Evolutionary conservation across 2,113 vertebrate species (phyloP).

Genomic region (Calyptomena viridis): DNA sequence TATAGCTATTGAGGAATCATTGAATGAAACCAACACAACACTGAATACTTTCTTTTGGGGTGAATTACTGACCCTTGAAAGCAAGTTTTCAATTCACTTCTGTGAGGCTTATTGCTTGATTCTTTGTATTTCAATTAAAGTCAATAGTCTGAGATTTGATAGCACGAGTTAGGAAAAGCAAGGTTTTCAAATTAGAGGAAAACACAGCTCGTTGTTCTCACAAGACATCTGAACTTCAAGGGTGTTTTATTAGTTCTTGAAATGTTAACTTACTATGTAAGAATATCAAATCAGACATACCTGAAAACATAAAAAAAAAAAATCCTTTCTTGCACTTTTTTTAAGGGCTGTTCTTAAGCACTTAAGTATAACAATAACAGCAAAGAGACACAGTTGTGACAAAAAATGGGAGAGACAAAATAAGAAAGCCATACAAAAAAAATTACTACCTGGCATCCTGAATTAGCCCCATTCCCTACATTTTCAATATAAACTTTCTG

Average conservation of each 20-base stretch:
- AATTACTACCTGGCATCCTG: not conserved
- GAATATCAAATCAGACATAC: not conserved
- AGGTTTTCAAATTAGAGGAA: not conserved
- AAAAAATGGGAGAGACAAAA: not conserved
- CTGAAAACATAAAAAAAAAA: not conserved
- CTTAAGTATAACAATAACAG: not conserved
- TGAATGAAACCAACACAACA: not conserved
- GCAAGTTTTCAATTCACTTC: not conserved
- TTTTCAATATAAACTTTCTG: not conserved
- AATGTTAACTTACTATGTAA: not conserved
- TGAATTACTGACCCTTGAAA: not conserved
- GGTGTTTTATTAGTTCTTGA: not conserved
- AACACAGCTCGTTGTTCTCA: not conserved
- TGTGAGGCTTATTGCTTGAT: not conserved
- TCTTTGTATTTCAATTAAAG: not conserved
- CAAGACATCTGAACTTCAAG: not conserved
- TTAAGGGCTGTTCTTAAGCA: not conserved
- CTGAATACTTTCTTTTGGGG: not conserved
- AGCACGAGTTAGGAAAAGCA: not conserved
- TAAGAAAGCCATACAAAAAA: not conserved
- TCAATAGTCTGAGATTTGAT: not conserved
- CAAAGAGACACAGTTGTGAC: not conserved
- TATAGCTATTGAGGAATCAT: not conserved
- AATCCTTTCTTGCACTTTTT: not conserved
- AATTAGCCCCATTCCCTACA: not conserved